Base-by-base conservation (phyloP, 2,113 vertebrate genomes). In the Callocephalon fimbriatum region DNA sequence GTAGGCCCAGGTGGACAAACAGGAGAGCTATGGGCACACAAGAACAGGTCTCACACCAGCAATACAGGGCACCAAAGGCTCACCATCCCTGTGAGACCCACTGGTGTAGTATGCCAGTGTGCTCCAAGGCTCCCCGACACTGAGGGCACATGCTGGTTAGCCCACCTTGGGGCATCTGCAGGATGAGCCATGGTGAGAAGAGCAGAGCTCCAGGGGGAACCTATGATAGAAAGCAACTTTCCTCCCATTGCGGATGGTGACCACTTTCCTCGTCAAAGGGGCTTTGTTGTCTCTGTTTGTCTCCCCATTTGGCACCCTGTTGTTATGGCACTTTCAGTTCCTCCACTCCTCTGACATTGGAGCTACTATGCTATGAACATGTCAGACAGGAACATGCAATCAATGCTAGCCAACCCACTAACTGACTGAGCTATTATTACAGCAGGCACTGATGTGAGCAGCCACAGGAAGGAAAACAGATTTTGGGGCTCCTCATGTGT, bases 391-490 rank as follows among this genome's bases (percentile, higher is more conserved):
- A 92, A 88, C 72, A 61, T 2, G 65, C 63, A 71, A 35, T 51
- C 61, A 7, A 0, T 63, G 48, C 75, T 48, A 47, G 51, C 85
- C 89, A 96, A 32, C 59, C 59, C 72, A 47, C 80, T n/a, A 66
- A 72, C 78, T 93, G 84, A 66, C 29, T 0, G 13, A 83, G 65
- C 80, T 93, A 61, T 92, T 90, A 66, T 77, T 94, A 82, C 66
- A 92, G 51, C 40, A 91, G 71, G 84, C 85, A 80, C 63, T 78
- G 63, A 93, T 94, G 86, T 77, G 95, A 93, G 75, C 81, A 95
- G 81, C 80, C 95, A 90, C 91, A 86, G 90, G 91, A 94, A 93
- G 76, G 65, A 83, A 95, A 96, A 86, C 61, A 89, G 70, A 82
- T 62, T 81, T 86, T 75, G 32, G 83, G 56, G 88, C 35, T 94